Evolutionary conservation across 2,113 vertebrate species (phyloP).

Genomic region (Rhinoderma darwinii): DNA sequence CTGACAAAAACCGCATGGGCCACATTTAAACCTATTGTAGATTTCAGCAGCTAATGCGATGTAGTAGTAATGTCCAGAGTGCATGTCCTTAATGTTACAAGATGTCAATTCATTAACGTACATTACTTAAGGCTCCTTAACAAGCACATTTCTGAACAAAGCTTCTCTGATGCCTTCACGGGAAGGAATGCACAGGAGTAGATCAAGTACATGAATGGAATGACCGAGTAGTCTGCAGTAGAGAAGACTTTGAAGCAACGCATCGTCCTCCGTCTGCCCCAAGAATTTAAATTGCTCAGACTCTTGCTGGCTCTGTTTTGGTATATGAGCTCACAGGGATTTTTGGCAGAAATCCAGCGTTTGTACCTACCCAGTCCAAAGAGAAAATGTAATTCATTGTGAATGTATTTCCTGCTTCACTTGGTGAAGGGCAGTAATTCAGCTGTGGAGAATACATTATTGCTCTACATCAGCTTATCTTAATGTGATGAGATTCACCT

Average conservation of each 20-base stretch:
- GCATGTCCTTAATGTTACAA: neutral
- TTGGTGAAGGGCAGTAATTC: neutral
- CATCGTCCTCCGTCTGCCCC: constrained; percentile 19
- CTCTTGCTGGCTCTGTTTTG: constrained; percentile 19
- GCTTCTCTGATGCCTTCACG: constrained; percentile 8
- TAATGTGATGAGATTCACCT: constrained; percentile 28
- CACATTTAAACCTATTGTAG: too few relatives aligned
- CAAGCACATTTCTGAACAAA: constrained; percentile 1
- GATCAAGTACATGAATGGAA: constrained; percentile 33
- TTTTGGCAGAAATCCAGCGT: constrained; percentile 36
- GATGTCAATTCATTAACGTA: neutral
- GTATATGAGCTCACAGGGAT: constrained; percentile 15
- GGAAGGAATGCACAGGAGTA: constrained; percentile 13
- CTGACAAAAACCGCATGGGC: too few relatives aligned
- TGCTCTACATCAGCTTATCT: neutral
- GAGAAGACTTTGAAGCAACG: constrained; percentile 3
- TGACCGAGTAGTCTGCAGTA: neutral
- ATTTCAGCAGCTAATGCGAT: too few relatives aligned
- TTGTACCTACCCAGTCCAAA: constrained; percentile 9
- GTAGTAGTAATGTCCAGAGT: neutral
- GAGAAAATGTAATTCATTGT: neutral
- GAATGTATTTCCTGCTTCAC: neutral
- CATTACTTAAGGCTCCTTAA: neutral
- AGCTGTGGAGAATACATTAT: constrained; percentile 35
- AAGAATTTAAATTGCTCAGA: constrained; percentile 31